Conservation (phyloP, 2,113 vertebrate genomes). For the Etheostoma spectabile region DNA sequence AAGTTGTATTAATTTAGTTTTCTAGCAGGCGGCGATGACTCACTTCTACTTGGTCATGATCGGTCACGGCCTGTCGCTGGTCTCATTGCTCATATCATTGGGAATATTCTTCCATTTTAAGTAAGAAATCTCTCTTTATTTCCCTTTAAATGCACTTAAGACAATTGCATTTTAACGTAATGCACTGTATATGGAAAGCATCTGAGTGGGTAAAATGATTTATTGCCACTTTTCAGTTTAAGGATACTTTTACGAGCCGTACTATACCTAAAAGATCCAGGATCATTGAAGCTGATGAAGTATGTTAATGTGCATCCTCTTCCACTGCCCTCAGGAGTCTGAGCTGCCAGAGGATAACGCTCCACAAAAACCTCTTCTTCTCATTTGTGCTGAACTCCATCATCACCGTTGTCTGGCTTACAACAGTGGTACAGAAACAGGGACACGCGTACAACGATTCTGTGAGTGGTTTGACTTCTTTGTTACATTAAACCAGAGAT, state of each 20-base stretch:
- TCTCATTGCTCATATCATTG: slow-evolving; percentile 92
- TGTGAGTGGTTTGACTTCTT: slow-evolving; percentile 83
- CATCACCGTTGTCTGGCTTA: slow-evolving; percentile 90
- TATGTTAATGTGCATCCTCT: neutral
- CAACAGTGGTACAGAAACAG: slow-evolving; percentile 87
- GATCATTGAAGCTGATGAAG: neutral
- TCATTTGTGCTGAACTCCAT: slow-evolving; percentile 95
- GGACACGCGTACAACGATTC: slow-evolving; percentile 86
- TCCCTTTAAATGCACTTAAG: neutral
- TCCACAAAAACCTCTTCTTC: slow-evolving; percentile 98
- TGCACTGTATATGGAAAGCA: too few relatives aligned
- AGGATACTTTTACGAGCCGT: too few relatives aligned
- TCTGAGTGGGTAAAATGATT: too few relatives aligned
- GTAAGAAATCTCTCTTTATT: slow-evolving; percentile 82
- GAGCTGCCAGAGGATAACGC: slow-evolving; percentile 97
- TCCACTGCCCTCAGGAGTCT: slow-evolving; percentile 87
- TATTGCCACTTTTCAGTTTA: too few relatives aligned
- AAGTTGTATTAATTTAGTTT: slow-evolving; percentile 41
- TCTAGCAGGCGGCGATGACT: slow-evolving; percentile 89
- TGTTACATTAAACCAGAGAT: too few relatives aligned
- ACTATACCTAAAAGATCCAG: too few relatives aligned
- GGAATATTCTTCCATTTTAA: slow-evolving; percentile 98
- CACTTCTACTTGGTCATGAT: slow-evolving; percentile 95
- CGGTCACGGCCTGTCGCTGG: slow-evolving; percentile 93
- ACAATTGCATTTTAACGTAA: too few relatives aligned